Evolutionary conservation across 2,797 vertebrate genomes (phyloP).

Genomic region (Arctocebus calabarensis): DNA sequence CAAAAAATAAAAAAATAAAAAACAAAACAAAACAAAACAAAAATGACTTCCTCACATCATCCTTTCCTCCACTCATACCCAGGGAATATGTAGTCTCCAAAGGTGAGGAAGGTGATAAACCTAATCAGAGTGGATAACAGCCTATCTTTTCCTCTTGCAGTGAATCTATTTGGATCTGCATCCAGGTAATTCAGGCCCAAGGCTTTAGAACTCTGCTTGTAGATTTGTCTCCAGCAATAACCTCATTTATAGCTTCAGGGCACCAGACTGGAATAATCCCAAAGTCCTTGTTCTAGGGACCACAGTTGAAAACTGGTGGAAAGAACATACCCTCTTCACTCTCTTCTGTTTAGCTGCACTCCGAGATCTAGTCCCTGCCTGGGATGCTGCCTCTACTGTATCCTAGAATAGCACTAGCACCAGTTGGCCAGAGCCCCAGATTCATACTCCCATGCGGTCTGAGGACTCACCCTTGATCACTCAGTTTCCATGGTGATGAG

Average conservation of each 20-base stretch:
- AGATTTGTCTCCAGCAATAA: conserved; percentile 17
- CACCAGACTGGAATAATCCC: neutral
- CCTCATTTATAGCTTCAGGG: neutral
- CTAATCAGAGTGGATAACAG: neutral
- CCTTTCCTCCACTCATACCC: neutral
- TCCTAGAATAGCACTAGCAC: conserved; percentile 14
- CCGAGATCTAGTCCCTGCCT: neutral
- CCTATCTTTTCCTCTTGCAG: neutral
- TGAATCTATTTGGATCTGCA: neutral
- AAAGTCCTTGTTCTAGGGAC: neutral
- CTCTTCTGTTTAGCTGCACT: neutral
- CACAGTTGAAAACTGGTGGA: conserved; percentile 24
- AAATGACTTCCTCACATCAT: neutral
- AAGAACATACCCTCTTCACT: neutral
- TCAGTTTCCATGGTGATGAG: conserved; percentile 66
- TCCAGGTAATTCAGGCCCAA: conserved; percentile 14
- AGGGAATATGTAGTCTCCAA: neutral
- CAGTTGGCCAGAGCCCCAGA: conserved; percentile 53
- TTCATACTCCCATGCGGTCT: neutral
- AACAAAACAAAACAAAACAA: neutral
- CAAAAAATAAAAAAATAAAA: conserved; percentile 25
- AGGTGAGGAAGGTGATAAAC: neutral
- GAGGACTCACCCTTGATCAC: neutral
- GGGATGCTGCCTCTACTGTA: neutral
- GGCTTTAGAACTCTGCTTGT: conserved; percentile 34